Evolutionary conservation across 1,140 invertebrate genomes (phyloP), one percentile per base, ranked within the genome.

Genomic region (Varroa destructor): DNA sequence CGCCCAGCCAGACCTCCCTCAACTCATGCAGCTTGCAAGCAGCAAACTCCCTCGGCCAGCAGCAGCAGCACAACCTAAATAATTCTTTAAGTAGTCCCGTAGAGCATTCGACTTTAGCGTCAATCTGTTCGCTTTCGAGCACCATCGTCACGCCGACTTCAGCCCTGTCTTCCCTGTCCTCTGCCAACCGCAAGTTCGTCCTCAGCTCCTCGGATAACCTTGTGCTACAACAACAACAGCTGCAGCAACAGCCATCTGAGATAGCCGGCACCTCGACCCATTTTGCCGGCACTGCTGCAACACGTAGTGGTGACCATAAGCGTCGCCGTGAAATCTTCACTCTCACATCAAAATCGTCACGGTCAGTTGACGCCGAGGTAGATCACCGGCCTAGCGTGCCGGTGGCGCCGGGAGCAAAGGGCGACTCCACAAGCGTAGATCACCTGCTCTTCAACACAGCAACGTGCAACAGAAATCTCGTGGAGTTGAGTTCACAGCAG

Each of bases 401-500:
- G 46, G 46, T 67, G 61, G 61, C 61, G 40, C 61, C 61, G 61
- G 61, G 61, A 67, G 61, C 61, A 40, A 67, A 37, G 37, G 61
- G 61, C 61, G 61, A 67, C 61, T 67, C 61, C 12, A 67, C 61
- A 67, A 67, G 61, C 61, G 61, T 67, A 67, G 61, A 67, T 46
- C 61, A 67, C 61, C 46, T 67, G 61, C 61, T 67, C 61, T 67
- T 67, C 36, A 67, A 67, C 61, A 67, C 61, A 67, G 61, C 61
- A 67, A 40, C 61, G 61, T 67, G 61, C 61, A 67, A 67, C 61
- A 67, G 61, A 46, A 67, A 67, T 46, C 61, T 67, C 37, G 46
- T 40, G 40, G 61, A 67, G 61, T 67, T 67, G 61, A 67, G 61
- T 67, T 67, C 61, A 67, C 61, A 43, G 46, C 46, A 51, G 46